Evolutionary conservation across 2,797 vertebrate genomes (phyloP), one percentile per base, ranked within the genome.

Genomic region (Manis crassicaudata): DNA sequence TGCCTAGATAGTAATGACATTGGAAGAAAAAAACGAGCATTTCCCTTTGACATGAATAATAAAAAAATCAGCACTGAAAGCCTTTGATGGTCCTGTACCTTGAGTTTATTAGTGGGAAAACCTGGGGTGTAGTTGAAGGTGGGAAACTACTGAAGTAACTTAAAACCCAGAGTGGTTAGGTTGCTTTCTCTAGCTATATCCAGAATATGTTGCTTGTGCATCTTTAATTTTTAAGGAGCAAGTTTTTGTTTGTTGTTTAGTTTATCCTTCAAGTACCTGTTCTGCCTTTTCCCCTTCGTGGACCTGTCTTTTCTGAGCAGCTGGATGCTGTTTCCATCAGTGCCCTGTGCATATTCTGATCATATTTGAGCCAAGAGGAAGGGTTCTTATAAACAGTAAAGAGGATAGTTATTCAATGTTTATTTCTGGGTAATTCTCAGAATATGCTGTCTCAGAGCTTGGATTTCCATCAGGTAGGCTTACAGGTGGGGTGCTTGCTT

Each of bases 381-480:
- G 35, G n/a, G 37, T 11, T 46, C 46, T 50, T 12, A 7, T 83
- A 63, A 70, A 65, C 25, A 2, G 35, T 62, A 7, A 25, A 85
- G n/a, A 43, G 37, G 20, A 9, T 27, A 4, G 25, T 52, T 29
- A 29, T 32, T 40, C 54, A 76, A 20, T 52, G 32, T 58, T 92
- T 52, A 56, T 88, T 90, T 88, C 50, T 46, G 72, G 37, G 9
- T 62, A 8, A 13, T 88, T 95, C 63, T 79, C 25, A 46, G 37
- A 37, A 6, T 32, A 46, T 46, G 46, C 46, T 46, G 8, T 79
- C 50, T 84, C 37, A 52, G 52, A 83, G 67, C 32, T 77, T 67
- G 10, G 43, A 20, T n/a, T 83, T 60, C 52, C 37, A 68, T 70
- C 18, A 21, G 14, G 60, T 54, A 68, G 50, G 32, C 65, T 7